phyloP scores from a whole-genome alignment of 2,888 invertebrate genomes.

The Xestia ashworthii region DNA sequence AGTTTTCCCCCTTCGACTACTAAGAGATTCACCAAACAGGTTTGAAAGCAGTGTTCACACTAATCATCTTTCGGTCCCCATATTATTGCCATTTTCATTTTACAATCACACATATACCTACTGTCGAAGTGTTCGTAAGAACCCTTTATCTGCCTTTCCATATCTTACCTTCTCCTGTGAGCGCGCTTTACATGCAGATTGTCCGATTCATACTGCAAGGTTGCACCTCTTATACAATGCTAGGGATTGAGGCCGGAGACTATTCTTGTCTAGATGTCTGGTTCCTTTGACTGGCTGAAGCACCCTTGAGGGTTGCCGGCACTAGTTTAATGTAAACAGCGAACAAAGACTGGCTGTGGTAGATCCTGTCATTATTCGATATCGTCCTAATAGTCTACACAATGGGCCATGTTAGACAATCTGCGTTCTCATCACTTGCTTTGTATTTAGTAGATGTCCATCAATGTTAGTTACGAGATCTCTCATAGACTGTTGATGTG shows the following conservation, averaged over 20 bases:
- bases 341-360: conserved; percentile 31
- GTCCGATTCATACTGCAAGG: conserved; percentile 34
- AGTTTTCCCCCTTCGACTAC: neutral
- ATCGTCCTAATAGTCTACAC: conserved; percentile 42
- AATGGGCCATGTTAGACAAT: conserved; percentile 49
- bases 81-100: neutral
- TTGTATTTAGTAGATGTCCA: conserved; percentile 35
- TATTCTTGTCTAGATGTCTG: conserved; percentile 55
- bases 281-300: conserved; percentile 42
- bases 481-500: conserved; percentile 17
- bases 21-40: neutral
- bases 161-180: neutral
- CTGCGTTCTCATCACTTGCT: conserved; percentile 41
- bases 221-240: conserved; percentile 33
- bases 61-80: neutral
- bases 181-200: conserved; percentile 4
- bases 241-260: conserved; percentile 38
- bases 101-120: neutral
- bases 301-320: conserved; percentile 43
- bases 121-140: neutral
- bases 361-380: conserved; percentile 38
- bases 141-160: neutral
- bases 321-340: conserved; percentile 40
- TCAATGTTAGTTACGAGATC: conserved; percentile 31
- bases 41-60: neutral